A percentile compares a stretch with the other conserved stretches of the same genome.
phyloP scores from a whole-genome alignment of 2,113 vertebrate species.

The Crocuta crocuta region DNA sequence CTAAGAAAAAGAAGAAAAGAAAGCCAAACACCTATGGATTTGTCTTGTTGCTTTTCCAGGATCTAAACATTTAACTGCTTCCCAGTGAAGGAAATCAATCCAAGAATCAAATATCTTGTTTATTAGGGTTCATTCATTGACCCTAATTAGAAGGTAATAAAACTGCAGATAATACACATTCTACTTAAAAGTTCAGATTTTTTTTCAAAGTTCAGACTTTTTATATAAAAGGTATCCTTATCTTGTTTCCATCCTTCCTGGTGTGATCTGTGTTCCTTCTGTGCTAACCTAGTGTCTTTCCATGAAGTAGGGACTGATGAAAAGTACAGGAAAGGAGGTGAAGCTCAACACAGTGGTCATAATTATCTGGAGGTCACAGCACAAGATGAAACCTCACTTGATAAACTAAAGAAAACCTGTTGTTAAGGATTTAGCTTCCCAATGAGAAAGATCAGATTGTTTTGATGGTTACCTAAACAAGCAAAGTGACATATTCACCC shows the following conservation, averaged over 20 bases:
- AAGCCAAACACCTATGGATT: background rate
- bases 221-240: background rate
- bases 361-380: background rate
- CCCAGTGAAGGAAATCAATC: background rate
- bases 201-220: background rate
- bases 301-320: background rate
- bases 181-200: conserved; percentile 1
- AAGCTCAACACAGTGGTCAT: background rate
- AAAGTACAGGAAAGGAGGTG: background rate
- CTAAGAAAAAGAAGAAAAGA: background rate
- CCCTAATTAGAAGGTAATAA: background rate
- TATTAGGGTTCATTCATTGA: background rate
- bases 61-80: conserved; percentile 5
- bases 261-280: background rate
- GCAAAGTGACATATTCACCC: background rate
- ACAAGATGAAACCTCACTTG: background rate
- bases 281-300: background rate
- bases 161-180: background rate
- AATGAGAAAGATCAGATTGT: background rate
- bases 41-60: conserved; percentile 17
- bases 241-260: background rate
- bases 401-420: background rate
- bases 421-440: background rate
- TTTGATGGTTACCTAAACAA: background rate
- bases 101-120: background rate